These are phyloP conservation scores for Sebastes matsubarae DNA, from an alignment of 2,797 vertebrate species.

Conservation along the genomic window DNA sequence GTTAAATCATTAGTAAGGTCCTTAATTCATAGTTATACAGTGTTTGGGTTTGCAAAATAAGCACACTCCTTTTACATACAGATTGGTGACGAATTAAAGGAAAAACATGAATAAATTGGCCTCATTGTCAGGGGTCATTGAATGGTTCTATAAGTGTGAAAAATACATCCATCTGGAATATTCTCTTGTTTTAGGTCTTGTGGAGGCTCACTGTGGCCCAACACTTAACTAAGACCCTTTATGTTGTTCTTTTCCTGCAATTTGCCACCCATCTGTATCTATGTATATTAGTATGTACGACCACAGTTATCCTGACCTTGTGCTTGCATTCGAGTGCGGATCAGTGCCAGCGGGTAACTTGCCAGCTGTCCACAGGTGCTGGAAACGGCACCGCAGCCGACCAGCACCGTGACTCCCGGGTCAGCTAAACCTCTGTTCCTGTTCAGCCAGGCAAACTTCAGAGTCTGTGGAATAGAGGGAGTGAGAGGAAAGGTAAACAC, in stretches of 20 bases:
- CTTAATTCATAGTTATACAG: neutral
- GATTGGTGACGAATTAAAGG: no score
- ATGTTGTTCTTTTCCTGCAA: neutral
- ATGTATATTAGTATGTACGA: neutral
- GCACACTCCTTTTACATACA: no score
- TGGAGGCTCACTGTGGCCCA: neutral
- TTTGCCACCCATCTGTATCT: neutral
- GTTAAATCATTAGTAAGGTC: no score
- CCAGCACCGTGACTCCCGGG: constrained; percentile 90
- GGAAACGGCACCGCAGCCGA: constrained; percentile 92
- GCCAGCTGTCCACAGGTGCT: constrained; percentile 96
- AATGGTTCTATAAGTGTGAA: no score
- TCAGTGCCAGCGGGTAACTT: constrained; percentile 93
- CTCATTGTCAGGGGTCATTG: no score
- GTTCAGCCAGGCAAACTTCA: constrained; percentile 93
- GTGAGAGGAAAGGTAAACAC: neutral
- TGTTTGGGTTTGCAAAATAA: no score
- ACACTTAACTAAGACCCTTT: neutral
- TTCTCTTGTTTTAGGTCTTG: neutral
- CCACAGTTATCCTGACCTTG: constrained; percentile 84
- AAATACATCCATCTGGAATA: no score
- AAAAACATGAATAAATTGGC: no score
- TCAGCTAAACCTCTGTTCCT: constrained; percentile 87
- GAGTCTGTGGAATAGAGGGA: constrained; percentile 79
- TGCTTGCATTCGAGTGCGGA: constrained; percentile 97